Base-by-base conservation (phyloP, 2,113 vertebrate genomes). In the Prochilodus magdalenae region DNA sequence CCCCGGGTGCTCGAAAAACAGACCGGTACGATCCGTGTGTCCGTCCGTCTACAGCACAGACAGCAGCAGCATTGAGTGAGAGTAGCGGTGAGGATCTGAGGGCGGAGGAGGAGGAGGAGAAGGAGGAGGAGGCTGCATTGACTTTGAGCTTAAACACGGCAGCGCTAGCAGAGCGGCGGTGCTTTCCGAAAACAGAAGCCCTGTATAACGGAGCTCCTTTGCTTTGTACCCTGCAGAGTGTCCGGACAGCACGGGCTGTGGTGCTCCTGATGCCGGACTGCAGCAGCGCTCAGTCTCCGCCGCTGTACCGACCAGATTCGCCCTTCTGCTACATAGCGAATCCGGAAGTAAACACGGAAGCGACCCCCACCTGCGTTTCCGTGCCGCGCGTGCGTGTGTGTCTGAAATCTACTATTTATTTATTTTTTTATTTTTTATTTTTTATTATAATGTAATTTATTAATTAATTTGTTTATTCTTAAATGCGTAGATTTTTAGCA, bases 321-420 rank as follows among this genome's bases (percentile, higher is more conserved):
- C 85, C 81, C 57, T 82, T 84, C 92, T 89, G 90, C 88, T 91
- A 84, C 90, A 91, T 91, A 91, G 88, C 85, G 88, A 87, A 94
- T 94, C 94, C 95, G 96, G 96, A 96, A 96, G 96, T 96, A 95
- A 96, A 95, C 94, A 95, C 87, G 91, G 85, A 88, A 62, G 71
- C 84, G 73, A 80, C 84, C 83, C 80, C 85, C 79, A 85, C 88
- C 84, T 70, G 84, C 75, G 63, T 66, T 88, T 88, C 89, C 87
- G 86, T 44, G 40, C 87, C 85, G 57, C n/a, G 57, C 10, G 57
- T 11, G 24, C n/a, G 55, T 22, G 55, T 51, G 14, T 51, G 40
- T 44, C 8, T 11, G 40, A 44, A 11, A 44, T 10, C 40, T 11
- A 44, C 8, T 51, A 14, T 51, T 51, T 51, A 1, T 51, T 51